Evolutionary conservation across 2,113 vertebrate species (phyloP).

Genomic region (Plestiodon gilberti): DNA sequence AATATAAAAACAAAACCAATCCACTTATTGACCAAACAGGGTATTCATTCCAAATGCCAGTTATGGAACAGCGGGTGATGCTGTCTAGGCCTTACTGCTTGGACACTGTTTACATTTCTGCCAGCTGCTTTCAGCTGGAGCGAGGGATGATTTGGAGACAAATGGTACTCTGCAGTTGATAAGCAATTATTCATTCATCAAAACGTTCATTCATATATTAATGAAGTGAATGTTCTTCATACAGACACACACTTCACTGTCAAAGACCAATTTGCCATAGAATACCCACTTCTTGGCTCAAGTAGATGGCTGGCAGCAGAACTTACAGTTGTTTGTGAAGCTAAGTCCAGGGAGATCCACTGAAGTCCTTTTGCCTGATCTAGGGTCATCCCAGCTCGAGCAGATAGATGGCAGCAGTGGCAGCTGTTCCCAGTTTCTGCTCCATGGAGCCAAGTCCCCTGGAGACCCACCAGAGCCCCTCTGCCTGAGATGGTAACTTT

Average conservation of each 20-base stretch:
- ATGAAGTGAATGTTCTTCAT: not conserved
- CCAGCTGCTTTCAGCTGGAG: not conserved
- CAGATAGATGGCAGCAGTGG: no score
- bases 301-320: not conserved
- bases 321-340: not conserved
- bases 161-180: not conserved
- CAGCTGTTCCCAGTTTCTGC: not conserved
- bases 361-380: not conserved
- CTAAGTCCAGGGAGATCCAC: not conserved
- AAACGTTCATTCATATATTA: not conserved
- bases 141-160: not conserved
- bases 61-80: not conserved
- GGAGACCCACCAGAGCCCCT: not conserved
- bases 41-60: not conserved
- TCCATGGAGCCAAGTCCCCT: not conserved
- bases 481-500: no score
- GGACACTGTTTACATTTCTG: not conserved
- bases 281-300: not conserved
- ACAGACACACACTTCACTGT: not conserved
- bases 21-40: not conserved
- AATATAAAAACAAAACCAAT: not conserved
- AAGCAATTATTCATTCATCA: not conserved
- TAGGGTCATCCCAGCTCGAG: not conserved
- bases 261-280: not conserved
- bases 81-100: not conserved